Percentiles rank a stretch among this genome's conserved stretches.
phyloP scores from a whole-genome alignment of 1,140 invertebrate genomes.

The Cydia fagiglandana region DNA sequence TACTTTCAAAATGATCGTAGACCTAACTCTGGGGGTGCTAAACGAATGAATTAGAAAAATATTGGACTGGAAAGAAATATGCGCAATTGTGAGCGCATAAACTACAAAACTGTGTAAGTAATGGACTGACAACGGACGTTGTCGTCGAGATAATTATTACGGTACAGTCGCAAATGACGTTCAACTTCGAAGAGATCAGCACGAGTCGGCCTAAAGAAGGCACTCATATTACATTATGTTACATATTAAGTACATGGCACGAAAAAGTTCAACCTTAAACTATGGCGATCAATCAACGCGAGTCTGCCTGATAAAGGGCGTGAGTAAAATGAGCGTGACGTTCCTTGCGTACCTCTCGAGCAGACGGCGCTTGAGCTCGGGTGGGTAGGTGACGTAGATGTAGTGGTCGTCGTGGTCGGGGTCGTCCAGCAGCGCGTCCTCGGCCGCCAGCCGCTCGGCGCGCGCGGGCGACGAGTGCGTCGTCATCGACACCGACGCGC shows the following conservation, averaged over 20 bases:
- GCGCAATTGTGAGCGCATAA: no score
- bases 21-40: no score
- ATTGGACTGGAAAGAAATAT: no score
- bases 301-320: slow-evolving; percentile 61
- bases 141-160: no score
- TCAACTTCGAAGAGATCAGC: no score
- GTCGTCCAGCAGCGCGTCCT: slow-evolving; percentile 71
- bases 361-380: slow-evolving; percentile 88
- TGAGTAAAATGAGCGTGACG: slow-evolving; percentile 65
- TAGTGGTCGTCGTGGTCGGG: slow-evolving; percentile 84
- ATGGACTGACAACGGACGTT: no score
- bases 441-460: slow-evolving; percentile 67
- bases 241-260: no score
- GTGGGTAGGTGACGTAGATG: slow-evolving; percentile 92
- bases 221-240: no score
- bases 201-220: no score
- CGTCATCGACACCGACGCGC: slow-evolving; percentile 82
- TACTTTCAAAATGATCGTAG: background rate
- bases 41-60: no score
- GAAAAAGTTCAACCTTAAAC: background rate
- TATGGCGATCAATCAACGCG: slow-evolving; percentile 53
- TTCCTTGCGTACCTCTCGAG: slow-evolving; percentile 85
- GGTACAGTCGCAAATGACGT: no score
- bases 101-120: no score
- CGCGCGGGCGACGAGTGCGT: slow-evolving; percentile 82